phyloP scores from a whole-genome alignment of 1,140 invertebrate genomes.

The Heliconius eleuchia region DNA sequence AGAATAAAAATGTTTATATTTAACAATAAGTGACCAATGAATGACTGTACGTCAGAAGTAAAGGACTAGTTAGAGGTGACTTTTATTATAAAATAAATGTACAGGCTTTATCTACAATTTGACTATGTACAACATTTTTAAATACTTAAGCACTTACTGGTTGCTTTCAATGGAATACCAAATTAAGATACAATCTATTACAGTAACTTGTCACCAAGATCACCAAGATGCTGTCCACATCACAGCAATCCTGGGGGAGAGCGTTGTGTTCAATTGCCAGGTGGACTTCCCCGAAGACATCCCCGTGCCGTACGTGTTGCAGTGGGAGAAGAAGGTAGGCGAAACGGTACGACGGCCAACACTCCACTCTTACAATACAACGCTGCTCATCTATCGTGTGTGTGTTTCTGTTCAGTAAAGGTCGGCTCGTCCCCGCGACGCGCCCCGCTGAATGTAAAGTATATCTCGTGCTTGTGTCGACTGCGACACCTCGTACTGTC shows the following conservation, averaged over 20 bases:
- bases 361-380: slow-evolving; percentile 85
- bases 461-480: slow-evolving; percentile 66
- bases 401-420: slow-evolving; percentile 80
- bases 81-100: too few species aligned
- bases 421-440: slow-evolving; percentile 71
- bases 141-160: too few species aligned
- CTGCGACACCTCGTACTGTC: slow-evolving; percentile 61
- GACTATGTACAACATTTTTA: too few species aligned
- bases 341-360: slow-evolving; percentile 93
- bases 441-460: slow-evolving; percentile 74
- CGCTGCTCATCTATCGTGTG: slow-evolving; percentile 79
- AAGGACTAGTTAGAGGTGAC: too few species aligned
- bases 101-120: too few species aligned
- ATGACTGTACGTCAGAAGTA: too few species aligned
- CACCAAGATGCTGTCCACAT: slow-evolving; percentile 96
- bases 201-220: slow-evolving; percentile 82
- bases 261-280: slow-evolving; percentile 97
- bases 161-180: too few species aligned
- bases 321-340: slow-evolving; percentile 99
- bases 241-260: slow-evolving; percentile 96
- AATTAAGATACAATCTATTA: slow-evolving; percentile 32
- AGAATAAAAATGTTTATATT: too few species aligned
- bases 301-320: slow-evolving; percentile 96
- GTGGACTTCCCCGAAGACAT: slow-evolving; percentile 97
- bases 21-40: too few species aligned